A percentile compares a stretch with the other conserved stretches of the same genome.
Conservation (phyloP, 2,113 vertebrate genomes). For the Prunella fulvescens region DNA sequence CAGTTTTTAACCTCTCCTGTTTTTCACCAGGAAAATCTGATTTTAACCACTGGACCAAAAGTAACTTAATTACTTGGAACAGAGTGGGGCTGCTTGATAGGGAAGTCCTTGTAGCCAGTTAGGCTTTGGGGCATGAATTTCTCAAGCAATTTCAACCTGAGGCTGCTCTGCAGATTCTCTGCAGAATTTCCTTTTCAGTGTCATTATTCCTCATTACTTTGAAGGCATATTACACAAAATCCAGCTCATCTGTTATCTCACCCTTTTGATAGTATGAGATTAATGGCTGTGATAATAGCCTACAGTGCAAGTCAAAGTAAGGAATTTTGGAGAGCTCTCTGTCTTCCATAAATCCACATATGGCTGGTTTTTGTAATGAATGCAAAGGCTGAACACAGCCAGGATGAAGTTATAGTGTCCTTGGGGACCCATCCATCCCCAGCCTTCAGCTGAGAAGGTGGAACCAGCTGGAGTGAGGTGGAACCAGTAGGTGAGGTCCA, state of each 20-base stretch:
- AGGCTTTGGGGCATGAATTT: not conserved
- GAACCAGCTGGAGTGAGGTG: not conserved
- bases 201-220: constrained; percentile 51
- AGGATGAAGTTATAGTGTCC: not conserved
- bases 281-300: constrained; percentile 5
- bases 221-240: constrained; percentile 55
- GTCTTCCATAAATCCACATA: not conserved
- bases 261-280: constrained; percentile 23
- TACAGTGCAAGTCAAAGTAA: not conserved
- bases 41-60: not conserved
- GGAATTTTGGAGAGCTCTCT: not conserved
- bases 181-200: not conserved
- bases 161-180: not conserved
- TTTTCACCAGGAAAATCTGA: not conserved
- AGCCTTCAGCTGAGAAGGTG: not conserved
- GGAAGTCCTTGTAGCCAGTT: not conserved
- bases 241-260: constrained; percentile 33
- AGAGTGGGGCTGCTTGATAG: not conserved
- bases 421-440: not conserved
- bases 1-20: not conserved
- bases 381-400: not conserved
- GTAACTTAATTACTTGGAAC: not conserved
- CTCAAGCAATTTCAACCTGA: not conserved
- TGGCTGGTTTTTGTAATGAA: not conserved
- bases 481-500: not conserved